phyloP scores from a whole-genome alignment of 1,140 invertebrate genomes.

The Lamellibrachia luymesi region DNA sequence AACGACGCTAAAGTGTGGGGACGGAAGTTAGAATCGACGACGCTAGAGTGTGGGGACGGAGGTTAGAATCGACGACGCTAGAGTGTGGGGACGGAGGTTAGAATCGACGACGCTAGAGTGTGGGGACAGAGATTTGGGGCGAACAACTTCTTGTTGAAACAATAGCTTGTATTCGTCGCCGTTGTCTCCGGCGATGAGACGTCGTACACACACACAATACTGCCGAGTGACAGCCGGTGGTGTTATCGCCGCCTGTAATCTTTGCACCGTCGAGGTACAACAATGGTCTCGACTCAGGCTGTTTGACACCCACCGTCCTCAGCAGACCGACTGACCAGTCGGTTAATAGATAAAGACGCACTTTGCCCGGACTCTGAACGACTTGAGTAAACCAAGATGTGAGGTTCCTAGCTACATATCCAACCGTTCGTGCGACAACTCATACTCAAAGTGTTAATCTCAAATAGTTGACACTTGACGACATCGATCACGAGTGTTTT shows the following conservation, averaged over 20 bases:
- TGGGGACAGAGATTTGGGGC: neutral
- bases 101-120: neutral
- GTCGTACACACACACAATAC: neutral
- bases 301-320: neutral
- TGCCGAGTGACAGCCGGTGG: neutral
- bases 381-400: neutral
- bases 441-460: neutral
- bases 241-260: neutral
- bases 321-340: neutral
- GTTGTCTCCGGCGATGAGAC: neutral
- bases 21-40: no score
- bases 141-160: neutral
- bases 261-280: neutral
- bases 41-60: no score
- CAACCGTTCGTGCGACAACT: neutral
- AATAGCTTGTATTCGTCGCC: neutral
- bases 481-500: neutral
- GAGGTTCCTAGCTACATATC: neutral
- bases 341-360: neutral
- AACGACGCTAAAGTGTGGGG: no score
- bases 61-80: no score
- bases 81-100: neutral
- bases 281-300: neutral
- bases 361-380: neutral
- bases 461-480: neutral